Base-by-base conservation (phyloP, 2,888 invertebrate genomes). In the Drosophila recens region DNA sequence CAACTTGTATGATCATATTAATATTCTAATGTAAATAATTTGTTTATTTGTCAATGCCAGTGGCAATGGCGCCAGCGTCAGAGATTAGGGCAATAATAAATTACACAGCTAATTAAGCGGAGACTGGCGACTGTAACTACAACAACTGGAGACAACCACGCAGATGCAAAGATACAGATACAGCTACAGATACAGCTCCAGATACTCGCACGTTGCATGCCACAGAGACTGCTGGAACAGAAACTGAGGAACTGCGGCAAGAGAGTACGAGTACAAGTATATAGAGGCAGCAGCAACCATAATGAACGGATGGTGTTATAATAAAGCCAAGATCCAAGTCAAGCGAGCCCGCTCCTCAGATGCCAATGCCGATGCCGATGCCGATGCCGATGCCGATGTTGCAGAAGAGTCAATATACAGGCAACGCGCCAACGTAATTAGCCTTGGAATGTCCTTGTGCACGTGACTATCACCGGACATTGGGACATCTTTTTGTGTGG, bases 391-490 rank as follows among this genome's bases (percentile, higher is more conserved):
- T 49, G 48, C 66, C 34, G 30, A 33, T 52, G 38, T 34, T 33
- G 36, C 42, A 40, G 15, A 43, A 40, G 15, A 43, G 45, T 20
- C 15, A 45, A 27, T 52, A 59, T 30, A 36, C 49, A 46, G 57
- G 66, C 46, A 67, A 71, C 67, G 85, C 81, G 79, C 79, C 81
- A 78, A 79, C 76, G 87, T 83, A 88, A 88, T 88, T 88, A 88
- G 85, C 86, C 82, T 76, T 84, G 90, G 88, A 87, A 88, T 90
- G 88, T 88, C 88, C 88, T 88, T 90, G 88, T 82, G 87, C 87
- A 89, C 89, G 90, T 88, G 81, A 88, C 78, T 74, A 64, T 82
- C 78, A 70, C 80, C 67, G 74, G 66, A 58, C 75, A 65, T 62
- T 62, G 65, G 63, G 63, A 43, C 69, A 49, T 20, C 20, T 33